A percentile compares a stretch with the other conserved stretches of the same genome.
Conservation (phyloP, 2,113 vertebrate species). For the Plestiodon gilberti region DNA sequence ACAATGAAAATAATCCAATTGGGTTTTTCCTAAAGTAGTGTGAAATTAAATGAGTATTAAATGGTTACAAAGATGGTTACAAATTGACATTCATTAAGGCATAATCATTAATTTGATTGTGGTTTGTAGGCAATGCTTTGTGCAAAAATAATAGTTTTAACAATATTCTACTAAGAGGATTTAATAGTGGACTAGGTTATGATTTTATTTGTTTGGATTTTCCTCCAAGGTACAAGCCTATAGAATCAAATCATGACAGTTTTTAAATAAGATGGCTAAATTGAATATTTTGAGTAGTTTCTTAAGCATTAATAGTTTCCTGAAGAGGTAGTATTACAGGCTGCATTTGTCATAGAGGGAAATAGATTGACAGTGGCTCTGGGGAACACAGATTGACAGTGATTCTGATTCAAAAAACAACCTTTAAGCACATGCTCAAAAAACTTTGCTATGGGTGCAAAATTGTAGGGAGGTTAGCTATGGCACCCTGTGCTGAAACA, state of each 20-base stretch:
- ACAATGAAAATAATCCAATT: conserved; percentile 27
- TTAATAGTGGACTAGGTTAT: conserved; percentile 50
- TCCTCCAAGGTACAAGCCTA: background rate
- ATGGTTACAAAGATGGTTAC: conserved; percentile 38
- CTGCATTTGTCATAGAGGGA: background rate
- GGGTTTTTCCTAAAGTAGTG: conserved; percentile 28
- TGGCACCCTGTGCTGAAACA: too few relatives aligned
- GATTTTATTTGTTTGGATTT: conserved; percentile 37
- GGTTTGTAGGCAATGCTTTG: conserved; percentile 53
- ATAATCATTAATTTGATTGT: conserved; percentile 53
- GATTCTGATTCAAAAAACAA: background rate
- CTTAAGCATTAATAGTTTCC: background rate
- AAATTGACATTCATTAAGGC: conserved; percentile 55
- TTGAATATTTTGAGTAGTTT: background rate
- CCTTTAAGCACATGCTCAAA: background rate
- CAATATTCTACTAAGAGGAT: conserved; percentile 52
- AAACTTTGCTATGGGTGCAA: background rate
- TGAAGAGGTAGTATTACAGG: background rate
- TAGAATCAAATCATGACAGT: background rate
- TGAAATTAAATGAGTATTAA: conserved; percentile 41
- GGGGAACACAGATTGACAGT: background rate
- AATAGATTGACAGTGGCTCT: background rate
- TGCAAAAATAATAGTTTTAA: conserved; percentile 46
- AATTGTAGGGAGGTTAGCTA: background rate
- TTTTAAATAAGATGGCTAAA: background rate